These are phyloP conservation scores for Cricetomys ansorgei DNA, from an alignment of 2,113 vertebrate genomes.

Conservation along the genomic window DNA sequence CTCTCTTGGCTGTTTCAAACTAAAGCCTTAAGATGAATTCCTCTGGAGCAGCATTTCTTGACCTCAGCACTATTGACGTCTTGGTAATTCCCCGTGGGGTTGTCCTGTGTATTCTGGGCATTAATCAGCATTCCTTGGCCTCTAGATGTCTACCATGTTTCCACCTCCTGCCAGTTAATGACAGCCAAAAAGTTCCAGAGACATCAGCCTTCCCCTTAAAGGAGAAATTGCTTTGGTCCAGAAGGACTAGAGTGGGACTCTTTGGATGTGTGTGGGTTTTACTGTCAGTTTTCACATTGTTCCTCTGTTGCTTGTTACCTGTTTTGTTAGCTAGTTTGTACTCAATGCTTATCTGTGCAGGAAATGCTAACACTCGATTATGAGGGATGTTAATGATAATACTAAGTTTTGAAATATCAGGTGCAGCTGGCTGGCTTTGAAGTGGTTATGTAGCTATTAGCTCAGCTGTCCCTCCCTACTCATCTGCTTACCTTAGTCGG, in stretches of 20 bases:
- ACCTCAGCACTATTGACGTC: not conserved
- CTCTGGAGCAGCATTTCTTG: not conserved
- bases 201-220: not conserved
- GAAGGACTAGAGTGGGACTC: not conserved
- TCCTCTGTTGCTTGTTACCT: not conserved
- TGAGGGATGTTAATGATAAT: not conserved
- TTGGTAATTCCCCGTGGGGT: slow-evolving; percentile 12
- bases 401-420: slow-evolving; percentile 38
- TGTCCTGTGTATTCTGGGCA: not conserved
- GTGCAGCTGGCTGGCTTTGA: slow-evolving; percentile 12
- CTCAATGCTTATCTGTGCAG: not conserved
- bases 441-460: not conserved
- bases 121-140: not conserved
- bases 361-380: not conserved
- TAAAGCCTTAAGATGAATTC: slow-evolving; percentile 37
- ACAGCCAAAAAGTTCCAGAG: slow-evolving; percentile 22
- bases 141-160: not conserved
- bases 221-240: not conserved
- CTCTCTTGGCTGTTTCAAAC: not conserved
- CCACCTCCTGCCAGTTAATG: not conserved
- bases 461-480: not conserved
- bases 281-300: not conserved
- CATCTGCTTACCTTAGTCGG: not conserved
- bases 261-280: slow-evolving; percentile 16
- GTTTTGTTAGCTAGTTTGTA: not conserved